Conservation (phyloP, 2,113 vertebrate species). For the Bothrops jararaca region DNA sequence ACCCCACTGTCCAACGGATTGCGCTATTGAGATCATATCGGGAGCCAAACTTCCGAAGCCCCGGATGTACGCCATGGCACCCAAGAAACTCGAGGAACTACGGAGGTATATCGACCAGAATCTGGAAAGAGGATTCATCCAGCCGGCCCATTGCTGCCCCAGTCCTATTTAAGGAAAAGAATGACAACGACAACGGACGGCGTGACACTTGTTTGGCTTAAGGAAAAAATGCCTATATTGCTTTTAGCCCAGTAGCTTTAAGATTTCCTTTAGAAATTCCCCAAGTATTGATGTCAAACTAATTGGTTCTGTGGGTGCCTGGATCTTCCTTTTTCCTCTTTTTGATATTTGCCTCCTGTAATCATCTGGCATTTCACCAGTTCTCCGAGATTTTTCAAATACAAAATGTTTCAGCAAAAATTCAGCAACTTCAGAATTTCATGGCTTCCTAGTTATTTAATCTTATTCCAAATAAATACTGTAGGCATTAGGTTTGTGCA, state of each 20-base stretch:
- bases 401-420: not conserved
- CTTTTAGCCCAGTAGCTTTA: not conserved
- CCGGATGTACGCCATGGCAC: too few species aligned
- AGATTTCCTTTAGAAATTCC: not conserved
- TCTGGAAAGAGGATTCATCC: too few species aligned
- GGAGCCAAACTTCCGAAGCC: too few species aligned
- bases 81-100: too few species aligned
- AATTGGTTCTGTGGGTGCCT: not conserved
- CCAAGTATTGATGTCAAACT: not conserved
- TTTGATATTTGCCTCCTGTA: not conserved
- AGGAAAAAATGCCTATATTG: not conserved
- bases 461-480: not conserved
- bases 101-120: too few species aligned
- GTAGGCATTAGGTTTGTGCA: not conserved
- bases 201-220: too few species aligned
- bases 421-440: not conserved
- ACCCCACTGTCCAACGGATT: too few species aligned
- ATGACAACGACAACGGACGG: too few species aligned
- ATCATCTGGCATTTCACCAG: not conserved
- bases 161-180: too few species aligned
- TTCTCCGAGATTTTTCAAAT: not conserved
- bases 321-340: not conserved
- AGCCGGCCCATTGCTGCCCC: too few species aligned
- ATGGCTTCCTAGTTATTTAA: not conserved
- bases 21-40: too few species aligned